Conservation (phyloP, 53 echinoderm and acorn worm genomes). For the Henricia sp. region DNA sequence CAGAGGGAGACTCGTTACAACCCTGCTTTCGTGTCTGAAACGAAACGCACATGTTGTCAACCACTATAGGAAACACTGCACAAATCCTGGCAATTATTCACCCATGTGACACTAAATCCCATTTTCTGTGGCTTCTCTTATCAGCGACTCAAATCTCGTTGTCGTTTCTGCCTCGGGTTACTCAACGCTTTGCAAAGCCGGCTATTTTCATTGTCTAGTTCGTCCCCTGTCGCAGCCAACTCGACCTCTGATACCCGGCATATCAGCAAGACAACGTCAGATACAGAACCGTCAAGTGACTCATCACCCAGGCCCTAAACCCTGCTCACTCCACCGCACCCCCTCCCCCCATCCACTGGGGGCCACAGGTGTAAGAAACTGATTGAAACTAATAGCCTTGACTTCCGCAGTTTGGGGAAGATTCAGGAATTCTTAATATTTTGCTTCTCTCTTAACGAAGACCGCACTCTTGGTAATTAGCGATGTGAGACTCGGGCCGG, state of each 20-base stretch:
- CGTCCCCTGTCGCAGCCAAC: background rate
- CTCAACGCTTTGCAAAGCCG: constrained; percentile 8
- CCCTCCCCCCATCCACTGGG: no score
- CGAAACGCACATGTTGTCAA: no score
- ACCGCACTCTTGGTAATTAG: constrained; percentile 44
- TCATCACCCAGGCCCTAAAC: constrained; percentile 27
- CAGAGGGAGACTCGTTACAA: no score
- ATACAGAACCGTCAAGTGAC: constrained; percentile 31
- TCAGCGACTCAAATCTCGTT: constrained; percentile 11
- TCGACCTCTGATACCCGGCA: no score
- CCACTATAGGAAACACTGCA: no score
- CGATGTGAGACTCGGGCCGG: constrained; percentile 36
- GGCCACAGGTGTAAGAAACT: constrained; percentile 58
- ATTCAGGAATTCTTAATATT: constrained; percentile 59
- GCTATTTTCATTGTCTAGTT: constrained; percentile 63
- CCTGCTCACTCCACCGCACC: constrained; percentile 3
- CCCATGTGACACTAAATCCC: constrained; percentile 11
- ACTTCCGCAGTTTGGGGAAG: constrained; percentile 70
- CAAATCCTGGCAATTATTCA: no score
- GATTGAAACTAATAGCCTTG: constrained; percentile 74
- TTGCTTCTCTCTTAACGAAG: background rate
- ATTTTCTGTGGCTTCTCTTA: constrained; percentile 9
- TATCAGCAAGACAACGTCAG: no score
- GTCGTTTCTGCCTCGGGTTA: background rate
- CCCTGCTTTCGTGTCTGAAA: no score